Percentiles rank a stretch among this genome's conserved stretches.
Conservation (phyloP, 2,888 invertebrate species). For the Heteromyza rotundicornis region DNA sequence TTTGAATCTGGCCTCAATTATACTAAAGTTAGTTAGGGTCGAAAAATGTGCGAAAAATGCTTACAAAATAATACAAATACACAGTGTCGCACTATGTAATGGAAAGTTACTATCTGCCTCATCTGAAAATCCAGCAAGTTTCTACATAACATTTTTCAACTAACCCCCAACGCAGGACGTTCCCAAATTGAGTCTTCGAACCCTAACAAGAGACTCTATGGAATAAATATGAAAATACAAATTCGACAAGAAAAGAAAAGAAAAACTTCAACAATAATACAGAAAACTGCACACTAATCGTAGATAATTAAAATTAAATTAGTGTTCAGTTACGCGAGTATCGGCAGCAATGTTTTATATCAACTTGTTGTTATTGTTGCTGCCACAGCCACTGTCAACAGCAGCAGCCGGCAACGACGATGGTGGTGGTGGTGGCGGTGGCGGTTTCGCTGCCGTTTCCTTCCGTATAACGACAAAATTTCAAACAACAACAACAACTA, state of each 20-base stretch:
- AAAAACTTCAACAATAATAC: not conserved
- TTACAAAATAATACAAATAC: too few species aligned
- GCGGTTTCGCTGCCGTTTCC: not conserved
- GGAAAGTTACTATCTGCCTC: too few species aligned
- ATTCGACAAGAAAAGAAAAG: not conserved
- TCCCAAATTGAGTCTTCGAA: too few species aligned
- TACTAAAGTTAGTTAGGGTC: too few species aligned
- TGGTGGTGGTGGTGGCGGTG: not conserved
- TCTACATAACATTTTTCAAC: too few species aligned
- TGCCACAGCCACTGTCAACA: not conserved
- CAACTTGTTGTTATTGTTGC: not conserved
- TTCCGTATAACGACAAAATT: not conserved
- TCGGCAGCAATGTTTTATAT: not conserved
- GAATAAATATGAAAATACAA: not conserved
- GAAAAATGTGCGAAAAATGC: too few species aligned
- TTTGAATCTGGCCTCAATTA: too few species aligned
- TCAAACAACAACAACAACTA: not conserved
- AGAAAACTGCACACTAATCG: conserved; percentile 15
- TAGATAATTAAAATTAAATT: conserved; percentile 13
- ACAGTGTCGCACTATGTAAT: too few species aligned
- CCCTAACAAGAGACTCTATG: not conserved
- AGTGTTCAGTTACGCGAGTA: not conserved
- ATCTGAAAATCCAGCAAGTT: too few species aligned
- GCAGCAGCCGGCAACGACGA: not conserved
- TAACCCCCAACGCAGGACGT: too few species aligned